A percentile compares a stretch with the other conserved stretches of the same genome.
phyloP scores from a whole-genome alignment of 2,888 invertebrate species.

The Drosophila paranaensis region DNA sequence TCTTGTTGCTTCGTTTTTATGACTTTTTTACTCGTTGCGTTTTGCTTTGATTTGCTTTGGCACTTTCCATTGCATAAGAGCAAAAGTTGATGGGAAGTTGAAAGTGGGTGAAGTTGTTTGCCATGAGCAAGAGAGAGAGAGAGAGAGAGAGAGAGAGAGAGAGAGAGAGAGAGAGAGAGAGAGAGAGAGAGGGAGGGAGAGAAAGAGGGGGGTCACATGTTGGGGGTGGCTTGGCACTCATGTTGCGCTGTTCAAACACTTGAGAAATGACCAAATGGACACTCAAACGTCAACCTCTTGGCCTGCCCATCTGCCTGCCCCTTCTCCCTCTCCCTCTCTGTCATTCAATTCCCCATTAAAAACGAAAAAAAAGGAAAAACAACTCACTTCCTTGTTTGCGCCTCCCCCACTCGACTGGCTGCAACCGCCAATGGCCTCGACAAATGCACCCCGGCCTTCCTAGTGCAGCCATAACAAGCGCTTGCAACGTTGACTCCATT shows the following conservation, averaged over 20 bases:
- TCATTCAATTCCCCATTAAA: background rate
- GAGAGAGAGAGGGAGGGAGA: background rate
- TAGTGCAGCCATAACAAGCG: constrained; percentile 33
- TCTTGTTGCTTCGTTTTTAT: constrained; percentile 21
- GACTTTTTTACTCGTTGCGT: constrained; percentile 27
- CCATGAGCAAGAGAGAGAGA: background rate
- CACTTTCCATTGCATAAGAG: constrained; percentile 78
- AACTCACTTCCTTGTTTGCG: constrained; percentile 71
- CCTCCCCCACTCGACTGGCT: background rate
- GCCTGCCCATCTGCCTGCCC: background rate
- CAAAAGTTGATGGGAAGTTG: constrained; percentile 58
- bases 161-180: background rate
- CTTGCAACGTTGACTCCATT: constrained; percentile 33
- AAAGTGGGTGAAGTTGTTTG: constrained; percentile 52
- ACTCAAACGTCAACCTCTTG: constrained; percentile 27
- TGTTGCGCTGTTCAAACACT: constrained; percentile 41
- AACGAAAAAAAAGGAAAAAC: constrained; percentile 26
- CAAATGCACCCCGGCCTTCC: constrained; percentile 40
- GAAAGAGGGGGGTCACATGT: background rate
- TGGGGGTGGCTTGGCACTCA: constrained; percentile 5
- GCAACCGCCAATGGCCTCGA: constrained; percentile 43
- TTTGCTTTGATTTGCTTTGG: constrained; percentile 56
- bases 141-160: background rate
- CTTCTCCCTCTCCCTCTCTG: background rate
- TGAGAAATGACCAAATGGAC: constrained; percentile 47